Base-by-base conservation (phyloP, 2,797 vertebrate species). In the Fistularia commersonii region DNA sequence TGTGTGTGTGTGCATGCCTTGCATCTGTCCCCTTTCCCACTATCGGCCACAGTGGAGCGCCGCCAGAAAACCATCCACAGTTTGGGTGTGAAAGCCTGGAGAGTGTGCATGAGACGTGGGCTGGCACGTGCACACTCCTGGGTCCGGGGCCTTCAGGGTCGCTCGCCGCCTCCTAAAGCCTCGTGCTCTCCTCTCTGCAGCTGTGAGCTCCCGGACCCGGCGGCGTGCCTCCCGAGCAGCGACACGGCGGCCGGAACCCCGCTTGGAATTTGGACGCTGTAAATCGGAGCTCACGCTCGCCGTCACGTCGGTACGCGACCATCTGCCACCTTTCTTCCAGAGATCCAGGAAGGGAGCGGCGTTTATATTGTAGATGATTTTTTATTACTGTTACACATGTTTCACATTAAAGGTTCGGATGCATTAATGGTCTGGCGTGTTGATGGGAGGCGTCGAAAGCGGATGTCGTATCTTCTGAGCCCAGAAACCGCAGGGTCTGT, bases 351-450 rank as follows among this genome's bases (percentile, higher is more conserved):
- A 67, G 66, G 50, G 51, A 56, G 61, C 63, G 40, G 34, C 87
- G 84, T 88, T 83, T 74, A 88, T 87, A 84, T 68, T 86, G 81
- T 86, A 84, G 84, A 88, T 82, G 50, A 77, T 52, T 41, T 49
- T 65, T 64, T 71, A 73, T 76, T 61, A 1, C 11, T 34, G 8
- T 36, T 32, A n/a, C 14, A 12, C 8, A 32, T 32, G 11, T 49
- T n/a, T n/a, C n/a, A n/a, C 23, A 13, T 41, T 32, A 41, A 23
- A 23, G 23, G 23, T 23, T 23, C 4, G 23, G 23, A 23, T 23
- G 23, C 23, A 23, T 23, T 23, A 2, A 23, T 2, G 23, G 23
- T 23, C 23, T 23, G 2, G 23, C 23, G 2, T 23, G 23, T 23
- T 23, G 23, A 23, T 23, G 23, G 23, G 23, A 23, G 23, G 23